Conservation (phyloP, 2,113 vertebrate species). For the Stictonetta naevosa region DNA sequence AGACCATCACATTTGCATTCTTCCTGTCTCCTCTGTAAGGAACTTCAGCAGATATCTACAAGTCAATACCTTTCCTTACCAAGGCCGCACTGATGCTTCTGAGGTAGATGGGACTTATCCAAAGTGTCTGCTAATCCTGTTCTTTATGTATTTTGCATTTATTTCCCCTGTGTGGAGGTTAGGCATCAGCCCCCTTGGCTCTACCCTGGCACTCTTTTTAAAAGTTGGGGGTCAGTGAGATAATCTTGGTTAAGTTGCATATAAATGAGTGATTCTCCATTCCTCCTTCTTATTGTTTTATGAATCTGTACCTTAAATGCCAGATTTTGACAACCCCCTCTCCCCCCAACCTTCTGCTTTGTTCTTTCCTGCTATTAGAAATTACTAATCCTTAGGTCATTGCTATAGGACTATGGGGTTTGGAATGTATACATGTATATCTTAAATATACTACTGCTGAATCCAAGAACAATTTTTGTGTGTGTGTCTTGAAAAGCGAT, state of each 20-base stretch:
- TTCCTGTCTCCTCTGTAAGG: background rate
- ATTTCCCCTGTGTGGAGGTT: background rate
- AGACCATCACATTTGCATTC: background rate
- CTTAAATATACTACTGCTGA: background rate
- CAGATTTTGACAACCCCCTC: background rate
- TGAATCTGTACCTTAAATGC: background rate
- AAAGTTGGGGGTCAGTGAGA: background rate
- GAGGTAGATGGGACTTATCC: background rate
- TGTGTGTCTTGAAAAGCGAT: background rate
- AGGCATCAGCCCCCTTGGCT: background rate
- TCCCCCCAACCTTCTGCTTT: background rate
- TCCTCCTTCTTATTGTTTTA: background rate
- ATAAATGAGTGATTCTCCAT: background rate
- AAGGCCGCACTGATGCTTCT: rapidly evolving
- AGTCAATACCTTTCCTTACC: background rate
- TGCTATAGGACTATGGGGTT: background rate
- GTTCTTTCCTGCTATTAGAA: background rate
- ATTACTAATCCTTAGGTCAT: background rate
- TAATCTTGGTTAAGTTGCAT: background rate
- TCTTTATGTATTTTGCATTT: background rate
- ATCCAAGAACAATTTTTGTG: background rate
- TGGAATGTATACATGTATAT: background rate
- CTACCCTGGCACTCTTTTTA: background rate
- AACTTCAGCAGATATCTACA: background rate
- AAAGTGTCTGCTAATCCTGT: background rate